A percentile compares a stretch with the other conserved stretches of the same genome.
phyloP scores from a whole-genome alignment of 2,888 invertebrate species.

The Sesia bembeciformis region DNA sequence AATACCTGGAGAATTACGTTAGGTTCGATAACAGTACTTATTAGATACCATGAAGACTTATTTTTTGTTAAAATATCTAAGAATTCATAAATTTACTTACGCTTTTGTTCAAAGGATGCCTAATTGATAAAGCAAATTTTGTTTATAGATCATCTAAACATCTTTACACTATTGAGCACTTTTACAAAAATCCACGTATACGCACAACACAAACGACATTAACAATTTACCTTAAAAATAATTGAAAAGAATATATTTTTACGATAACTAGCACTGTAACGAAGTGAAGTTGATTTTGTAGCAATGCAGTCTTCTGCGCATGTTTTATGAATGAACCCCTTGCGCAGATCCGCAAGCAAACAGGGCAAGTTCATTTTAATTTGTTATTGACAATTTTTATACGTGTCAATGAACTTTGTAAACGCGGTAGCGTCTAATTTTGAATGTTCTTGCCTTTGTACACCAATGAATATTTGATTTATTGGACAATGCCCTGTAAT shows the following conservation, averaged over 20 bases:
- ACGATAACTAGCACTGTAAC: conserved; percentile 8
- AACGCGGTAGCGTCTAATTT: conserved; percentile 9
- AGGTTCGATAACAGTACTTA: too few relatives aligned
- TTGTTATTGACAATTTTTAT: conserved; percentile 54
- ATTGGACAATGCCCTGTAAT: neutral
- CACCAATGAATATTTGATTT: neutral
- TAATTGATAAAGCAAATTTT: conserved; percentile 14
- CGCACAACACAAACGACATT: neutral
- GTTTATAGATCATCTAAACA: conserved; percentile 32
- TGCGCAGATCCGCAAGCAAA: conserved; percentile 51
- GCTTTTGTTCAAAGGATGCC: conserved; percentile 22
- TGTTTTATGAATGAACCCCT: conserved; percentile 42
- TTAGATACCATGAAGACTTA: too few relatives aligned
- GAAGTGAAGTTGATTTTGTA: conserved; percentile 62
- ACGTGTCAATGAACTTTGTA: conserved; percentile 45
- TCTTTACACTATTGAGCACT: conserved; percentile 14
- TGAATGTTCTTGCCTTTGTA: conserved; percentile 3
- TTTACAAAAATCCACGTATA: neutral
- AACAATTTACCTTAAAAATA: neutral
- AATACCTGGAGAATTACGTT: too few relatives aligned
- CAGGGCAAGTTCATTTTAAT: conserved; percentile 35
- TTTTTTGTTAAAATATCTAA: too few relatives aligned
- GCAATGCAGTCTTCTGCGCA: conserved; percentile 70
- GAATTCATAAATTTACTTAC: conserved; percentile 4
- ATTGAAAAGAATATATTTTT: neutral